Conservation (phyloP, 2,888 invertebrate genomes). For the Poecilus cupreus region DNA sequence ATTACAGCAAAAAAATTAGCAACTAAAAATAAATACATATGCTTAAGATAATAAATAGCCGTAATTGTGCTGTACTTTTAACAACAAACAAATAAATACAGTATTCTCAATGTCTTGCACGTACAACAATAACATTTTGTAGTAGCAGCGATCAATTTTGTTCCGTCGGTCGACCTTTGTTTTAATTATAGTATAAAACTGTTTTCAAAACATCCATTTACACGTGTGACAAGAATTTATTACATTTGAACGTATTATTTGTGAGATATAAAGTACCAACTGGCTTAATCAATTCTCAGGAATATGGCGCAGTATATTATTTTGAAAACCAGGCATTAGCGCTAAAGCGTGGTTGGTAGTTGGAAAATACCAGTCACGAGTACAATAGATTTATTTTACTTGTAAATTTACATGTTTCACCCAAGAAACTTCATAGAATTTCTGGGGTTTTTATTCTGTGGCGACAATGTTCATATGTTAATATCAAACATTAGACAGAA, state of each 20-base stretch:
- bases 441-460: background rate
- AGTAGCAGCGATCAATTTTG: conserved; percentile 6
- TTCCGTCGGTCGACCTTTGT: conserved; percentile 23
- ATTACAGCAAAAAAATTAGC: no score
- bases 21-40: background rate
- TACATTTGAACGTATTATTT: conserved; percentile 55
- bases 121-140: conserved; percentile 29
- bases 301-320: conserved; percentile 51
- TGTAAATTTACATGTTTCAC: background rate
- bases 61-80: conserved; percentile 3
- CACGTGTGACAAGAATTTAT: conserved; percentile 54
- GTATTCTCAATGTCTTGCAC: conserved; percentile 12
- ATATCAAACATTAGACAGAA: background rate
- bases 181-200: conserved; percentile 50
- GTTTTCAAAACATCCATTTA: conserved; percentile 52
- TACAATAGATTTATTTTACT: conserved; percentile 6
- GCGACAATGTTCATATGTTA: background rate
- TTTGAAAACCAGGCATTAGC: conserved; percentile 50
- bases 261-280: conserved; percentile 49
- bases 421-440: background rate
- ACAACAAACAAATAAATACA: background rate
- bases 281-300: conserved; percentile 50
- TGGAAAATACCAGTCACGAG: conserved; percentile 5
- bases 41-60: background rate
- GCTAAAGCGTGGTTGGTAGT: background rate